phyloP scores from a whole-genome alignment of 2,113 vertebrate species.

The Megaleporinus macrocephalus region DNA sequence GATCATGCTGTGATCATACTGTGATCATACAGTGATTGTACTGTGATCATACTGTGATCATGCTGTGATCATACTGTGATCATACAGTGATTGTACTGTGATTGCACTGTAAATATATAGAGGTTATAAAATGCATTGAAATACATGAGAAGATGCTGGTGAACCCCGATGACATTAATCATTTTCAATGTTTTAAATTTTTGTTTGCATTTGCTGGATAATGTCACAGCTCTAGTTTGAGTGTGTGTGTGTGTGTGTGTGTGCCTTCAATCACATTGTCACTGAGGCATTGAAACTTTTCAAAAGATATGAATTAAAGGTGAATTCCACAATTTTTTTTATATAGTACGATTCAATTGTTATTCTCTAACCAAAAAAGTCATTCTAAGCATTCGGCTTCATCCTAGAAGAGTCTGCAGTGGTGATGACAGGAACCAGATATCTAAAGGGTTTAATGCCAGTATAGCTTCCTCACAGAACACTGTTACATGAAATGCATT shows the following conservation, averaged over 20 bases:
- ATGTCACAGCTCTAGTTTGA: background rate
- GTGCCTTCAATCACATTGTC: background rate
- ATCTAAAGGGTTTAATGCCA: background rate
- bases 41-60: background rate
- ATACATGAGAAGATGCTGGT: too few relatives aligned
- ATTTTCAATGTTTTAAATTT: background rate
- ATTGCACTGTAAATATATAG: too few relatives aligned
- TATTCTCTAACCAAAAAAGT: background rate
- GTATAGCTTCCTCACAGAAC: background rate
- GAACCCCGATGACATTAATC: too few relatives aligned
- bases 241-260: conserved; percentile 1
- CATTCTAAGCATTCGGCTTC: background rate
- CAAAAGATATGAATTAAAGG: background rate
- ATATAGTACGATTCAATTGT: background rate
- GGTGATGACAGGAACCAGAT: background rate
- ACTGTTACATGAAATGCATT: too few relatives aligned
- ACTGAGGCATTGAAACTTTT: background rate
- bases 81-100: too few relatives aligned
- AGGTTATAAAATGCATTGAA: too few relatives aligned
- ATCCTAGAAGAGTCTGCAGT: background rate
- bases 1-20: too few relatives aligned
- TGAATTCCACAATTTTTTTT: too few relatives aligned
- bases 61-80: too few relatives aligned
- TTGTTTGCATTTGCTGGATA: background rate
- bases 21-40: too few relatives aligned